Base-by-base conservation (phyloP, 1,140 invertebrate genomes). In the Panagrolaimus sp. region DNA sequence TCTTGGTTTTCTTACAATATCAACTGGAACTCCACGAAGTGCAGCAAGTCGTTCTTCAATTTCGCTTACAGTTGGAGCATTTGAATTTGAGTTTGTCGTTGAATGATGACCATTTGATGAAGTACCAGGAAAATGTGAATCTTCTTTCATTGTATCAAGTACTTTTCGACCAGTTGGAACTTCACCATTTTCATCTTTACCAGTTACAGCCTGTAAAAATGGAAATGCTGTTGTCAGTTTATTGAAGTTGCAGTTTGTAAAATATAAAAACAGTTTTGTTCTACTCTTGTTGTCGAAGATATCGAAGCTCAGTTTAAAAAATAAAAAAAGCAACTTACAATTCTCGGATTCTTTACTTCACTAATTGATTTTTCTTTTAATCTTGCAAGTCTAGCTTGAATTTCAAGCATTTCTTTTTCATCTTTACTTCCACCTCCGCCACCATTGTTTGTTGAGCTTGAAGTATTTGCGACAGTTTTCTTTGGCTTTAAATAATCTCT, bases 1-100 rank as follows among this genome's bases (percentile, higher is more conserved):
- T 53, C 69, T 43, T 43, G 69, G 69, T 1, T 70, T 70, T 38
- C 69, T 25, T 9, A 70, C 71, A 8, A 53, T 69, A 9, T 70
- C 69, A 20, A 70, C 69, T 8, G 69, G 69, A n/a, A 70, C 69
- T 9, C 51, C 51, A 42, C 69, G 67, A 16, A 70, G 31, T 25
- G 44, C 47, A 4, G 69, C 69, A 1, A 70, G 11, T 64, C 69
- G 20, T 63, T 70, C 69, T 63, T 70, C 69, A 31, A 57, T 57
- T 27, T 57, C 51, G 51, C 9, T 57, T 11, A 25, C 51, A 1
- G 51, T 57, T 4, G 31, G 31, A 4, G 31, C 31, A 7, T 38
- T 38, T 38, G 31, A 38, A 27, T 11, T 57, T 27, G 51, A n/a
- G n/a, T n/a, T 57, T 25, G 51, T 27, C 4, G 51, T 57, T 2